These are phyloP conservation scores for Drosophila ohnishii DNA, from an alignment of 1,140 invertebrate genomes.

Conservation along the genomic window DNA sequence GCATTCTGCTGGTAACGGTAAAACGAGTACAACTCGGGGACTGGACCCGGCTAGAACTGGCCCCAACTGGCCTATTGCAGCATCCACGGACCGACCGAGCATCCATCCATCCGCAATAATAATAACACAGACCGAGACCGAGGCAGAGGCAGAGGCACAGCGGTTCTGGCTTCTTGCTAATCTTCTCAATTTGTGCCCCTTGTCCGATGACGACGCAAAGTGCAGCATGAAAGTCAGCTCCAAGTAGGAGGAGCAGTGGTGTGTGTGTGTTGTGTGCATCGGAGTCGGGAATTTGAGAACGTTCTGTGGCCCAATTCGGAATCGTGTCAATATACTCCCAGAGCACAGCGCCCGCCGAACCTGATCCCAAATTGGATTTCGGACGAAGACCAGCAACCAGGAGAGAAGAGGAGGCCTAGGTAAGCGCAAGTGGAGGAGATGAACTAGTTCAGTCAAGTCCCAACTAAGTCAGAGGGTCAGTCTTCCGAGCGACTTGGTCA, in stretches of 20 bases:
- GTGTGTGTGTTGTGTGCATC: conserved; percentile 21
- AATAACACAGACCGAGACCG: conserved; percentile 32
- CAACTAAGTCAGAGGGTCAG: conserved; percentile 51
- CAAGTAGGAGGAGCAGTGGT: conserved; percentile 14
- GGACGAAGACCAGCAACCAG: conserved; percentile 24
- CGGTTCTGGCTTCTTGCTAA: conserved; percentile 64
- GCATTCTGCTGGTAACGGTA: conserved; percentile 74
- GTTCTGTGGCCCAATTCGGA: conserved; percentile 68
- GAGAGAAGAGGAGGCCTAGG: conserved; percentile 38
- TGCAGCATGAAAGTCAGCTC: conserved; percentile 58
- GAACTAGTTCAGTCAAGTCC: conserved; percentile 18
- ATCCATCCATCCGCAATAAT: conserved; percentile 63
- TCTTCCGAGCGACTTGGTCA: conserved; percentile 26
- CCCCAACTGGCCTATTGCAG: conserved; percentile 68
- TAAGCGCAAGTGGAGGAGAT: conserved; percentile 41
- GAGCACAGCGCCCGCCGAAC: conserved; percentile 21
- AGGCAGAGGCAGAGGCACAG: conserved; percentile 26
- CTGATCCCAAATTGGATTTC: conserved; percentile 61
- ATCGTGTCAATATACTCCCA: conserved; percentile 63
- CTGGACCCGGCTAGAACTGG: conserved; percentile 65
- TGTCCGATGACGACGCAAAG: conserved; percentile 72
- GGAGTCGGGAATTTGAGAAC: conserved; percentile 65
- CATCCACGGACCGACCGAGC: conserved; percentile 37
- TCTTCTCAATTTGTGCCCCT: conserved; percentile 73
- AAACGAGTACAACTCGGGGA: conserved; percentile 65